Evolutionary conservation across 2,888 invertebrate species (phyloP).

Genomic region (Tetheella fluctuosa): DNA sequence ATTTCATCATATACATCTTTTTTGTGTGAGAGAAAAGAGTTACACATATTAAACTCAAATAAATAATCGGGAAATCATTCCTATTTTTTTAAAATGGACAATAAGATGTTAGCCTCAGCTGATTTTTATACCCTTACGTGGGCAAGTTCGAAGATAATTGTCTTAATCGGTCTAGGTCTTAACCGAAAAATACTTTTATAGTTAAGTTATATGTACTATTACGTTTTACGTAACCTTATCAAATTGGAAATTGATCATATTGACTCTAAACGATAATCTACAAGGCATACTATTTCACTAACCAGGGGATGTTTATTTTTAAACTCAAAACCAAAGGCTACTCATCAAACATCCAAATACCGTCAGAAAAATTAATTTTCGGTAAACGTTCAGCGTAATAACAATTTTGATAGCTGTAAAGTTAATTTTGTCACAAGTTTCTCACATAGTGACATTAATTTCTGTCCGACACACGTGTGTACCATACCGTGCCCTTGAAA

Average conservation of each 20-base stretch:
- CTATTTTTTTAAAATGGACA: too few species aligned
- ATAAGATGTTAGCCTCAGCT: too few species aligned
- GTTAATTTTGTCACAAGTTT: constrained; percentile 15
- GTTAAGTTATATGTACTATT: too few species aligned
- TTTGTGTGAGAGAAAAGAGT: too few species aligned
- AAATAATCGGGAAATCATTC: too few species aligned
- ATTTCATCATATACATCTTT: too few species aligned
- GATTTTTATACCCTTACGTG: too few species aligned
- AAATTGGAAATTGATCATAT: neutral
- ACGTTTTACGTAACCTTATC: too few species aligned
- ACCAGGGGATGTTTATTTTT: constrained; percentile 7
- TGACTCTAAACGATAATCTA: neutral
- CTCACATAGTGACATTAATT: constrained; percentile 37
- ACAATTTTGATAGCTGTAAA: neutral
- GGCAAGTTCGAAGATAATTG: too few species aligned
- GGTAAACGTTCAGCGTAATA: neutral
- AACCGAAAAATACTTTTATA: too few species aligned
- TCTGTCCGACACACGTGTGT: constrained; percentile 56
- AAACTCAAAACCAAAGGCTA: neutral
- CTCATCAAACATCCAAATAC: neutral
- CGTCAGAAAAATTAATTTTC: neutral
- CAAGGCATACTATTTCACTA: neutral
- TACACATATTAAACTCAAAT: too few species aligned
- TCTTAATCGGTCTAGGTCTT: too few species aligned
- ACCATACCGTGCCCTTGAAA: constrained; percentile 51